Evolutionary conservation across 2,113 vertebrate species (phyloP), one percentile per base, ranked within the genome.

Genomic region (Cyprinodon variegatus): DNA sequence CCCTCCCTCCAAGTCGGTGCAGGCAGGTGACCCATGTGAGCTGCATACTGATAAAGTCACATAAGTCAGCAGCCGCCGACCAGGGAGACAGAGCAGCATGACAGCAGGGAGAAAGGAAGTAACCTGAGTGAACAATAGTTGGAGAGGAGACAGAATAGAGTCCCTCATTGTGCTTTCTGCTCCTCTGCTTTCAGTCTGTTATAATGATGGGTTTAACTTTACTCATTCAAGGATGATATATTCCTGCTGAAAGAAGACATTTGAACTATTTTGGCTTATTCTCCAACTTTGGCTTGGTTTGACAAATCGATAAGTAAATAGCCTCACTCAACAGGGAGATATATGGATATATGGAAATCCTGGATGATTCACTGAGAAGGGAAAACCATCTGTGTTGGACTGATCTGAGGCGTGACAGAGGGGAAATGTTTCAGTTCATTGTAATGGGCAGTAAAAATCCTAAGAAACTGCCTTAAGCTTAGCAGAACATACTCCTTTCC

Each of bases 41-140:
- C 50, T n/a, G 85, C 83, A 89, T 86, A 84, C 83, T 87, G 88
- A 91, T 90, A 64, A 82, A 77, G 83, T 69, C 76, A 73, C 81
- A 68, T 62, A 63, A 76, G 72, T 78, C 75, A 69, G 81, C 45
- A 69, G 81, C 50, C 67, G 59, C 64, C 64, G 80, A 82, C 70
- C 69, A 66, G 39, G 75, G 74, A 71, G 37, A 77, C 60, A 39
- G 74, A 82, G 61, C 79, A 48, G 65, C 68, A 62, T 70, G 59
- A 65, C 65, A 79, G 65, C 70, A 64, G 3, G 45, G 57, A 65
- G 57, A 67, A 22, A 43, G n/a, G 74, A 68, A 76, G 86, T 61
- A 69, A 66, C 62, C 67, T 36, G 71, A 45, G 65, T 79, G 75
- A 90, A 90, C 82, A 91, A 84, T 83, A 74, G 82, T 83, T 37